These are phyloP conservation scores for Hyles vespertilio DNA, from an alignment of 1,140 invertebrate species.

Conservation along the genomic window DNA sequence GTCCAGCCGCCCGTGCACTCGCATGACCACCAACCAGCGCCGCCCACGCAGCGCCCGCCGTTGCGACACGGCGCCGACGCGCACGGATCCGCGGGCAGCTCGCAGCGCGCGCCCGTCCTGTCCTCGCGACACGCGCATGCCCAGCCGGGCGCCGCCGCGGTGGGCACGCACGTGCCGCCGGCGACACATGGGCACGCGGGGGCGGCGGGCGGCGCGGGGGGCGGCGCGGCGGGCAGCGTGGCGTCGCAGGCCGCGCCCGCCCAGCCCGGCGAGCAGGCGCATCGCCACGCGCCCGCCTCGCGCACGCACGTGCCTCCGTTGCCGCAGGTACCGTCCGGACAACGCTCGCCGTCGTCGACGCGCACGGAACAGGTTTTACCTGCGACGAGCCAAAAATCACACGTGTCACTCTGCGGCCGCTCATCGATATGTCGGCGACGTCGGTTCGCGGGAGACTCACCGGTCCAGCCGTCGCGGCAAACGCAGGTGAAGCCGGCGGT, in stretches of 20 bases:
- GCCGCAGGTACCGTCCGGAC: constrained; percentile 89
- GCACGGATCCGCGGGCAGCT: constrained; percentile 38
- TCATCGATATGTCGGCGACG: no score
- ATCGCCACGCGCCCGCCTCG: constrained; percentile 79
- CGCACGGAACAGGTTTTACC: constrained; percentile 46
- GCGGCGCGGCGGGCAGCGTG: constrained; percentile 22
- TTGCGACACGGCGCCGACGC: constrained; percentile 79
- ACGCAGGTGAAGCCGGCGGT: constrained; percentile 87
- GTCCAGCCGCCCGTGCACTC: constrained; percentile 89
- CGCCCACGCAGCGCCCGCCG: constrained; percentile 87
- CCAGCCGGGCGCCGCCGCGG: constrained; percentile 27
- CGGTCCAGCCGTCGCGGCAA: constrained; percentile 87
- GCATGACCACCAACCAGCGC: constrained; percentile 83
- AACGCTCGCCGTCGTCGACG: constrained; percentile 82
- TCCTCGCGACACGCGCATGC: constrained; percentile 40
- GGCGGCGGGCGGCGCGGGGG: constrained; percentile 78
- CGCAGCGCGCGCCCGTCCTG: constrained; percentile 43
- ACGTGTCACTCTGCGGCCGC: not conserved
- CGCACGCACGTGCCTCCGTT: constrained; percentile 93
- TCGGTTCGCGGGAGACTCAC: constrained; percentile 46
- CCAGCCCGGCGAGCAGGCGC: constrained; percentile 65
- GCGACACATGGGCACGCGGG: constrained; percentile 49
- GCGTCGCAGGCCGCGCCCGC: constrained; percentile 28
- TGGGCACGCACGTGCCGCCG: constrained; percentile 25
- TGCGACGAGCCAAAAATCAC: constrained; percentile 14